Base-by-base conservation (phyloP, 2,797 vertebrate genomes). In the Poeciliopsis infans region DNA sequence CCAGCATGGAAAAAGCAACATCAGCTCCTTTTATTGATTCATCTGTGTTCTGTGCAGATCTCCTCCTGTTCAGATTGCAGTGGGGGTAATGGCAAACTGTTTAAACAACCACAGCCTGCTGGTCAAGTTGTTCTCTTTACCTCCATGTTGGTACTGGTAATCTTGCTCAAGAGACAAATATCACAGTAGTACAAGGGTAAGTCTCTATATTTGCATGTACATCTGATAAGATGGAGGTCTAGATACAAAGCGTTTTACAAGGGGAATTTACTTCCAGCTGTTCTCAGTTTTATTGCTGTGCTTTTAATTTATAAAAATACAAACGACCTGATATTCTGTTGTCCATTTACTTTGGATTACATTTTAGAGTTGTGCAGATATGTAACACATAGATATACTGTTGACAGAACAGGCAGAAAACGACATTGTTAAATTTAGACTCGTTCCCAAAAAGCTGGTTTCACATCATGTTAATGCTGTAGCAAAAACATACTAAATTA, bases 391-490 rank as follows among this genome's bases (percentile, higher is more conserved):
- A n/a, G 46, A 23, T 41, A n/a, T 4, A 41, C 41, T 59, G 43
- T 18, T 39, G 20, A 45, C 36, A 39, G 45, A 28, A 25, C 16
- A 46, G 49, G 5, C 41, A 69, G 41, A 33, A 36, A 77, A 12
- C 28, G 13, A 31, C 18, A 20, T 10, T 25, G 75, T 68, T 18
- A 25, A 16, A 64, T 13, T 75, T 18, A 74, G 23, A 73, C 41
- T 31, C 3, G 57, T 53, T 81, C 68, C 46, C n/a, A 72, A 46
- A 70, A 16, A 3, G 16, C 57, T 78, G 33, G 57, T 75, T 81
- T 78, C 74, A 55, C n/a, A 79, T 90, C 39, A 18, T 45, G 79
- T 75, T 61, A 18, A 10, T 8, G 41, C 10, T 41, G 72, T 3
- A 43, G 51, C 7, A 80, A 78, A 69, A 86, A 75, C 20, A 1